Base-by-base conservation (phyloP, 2,888 invertebrate species). In the Noctua janthe region DNA sequence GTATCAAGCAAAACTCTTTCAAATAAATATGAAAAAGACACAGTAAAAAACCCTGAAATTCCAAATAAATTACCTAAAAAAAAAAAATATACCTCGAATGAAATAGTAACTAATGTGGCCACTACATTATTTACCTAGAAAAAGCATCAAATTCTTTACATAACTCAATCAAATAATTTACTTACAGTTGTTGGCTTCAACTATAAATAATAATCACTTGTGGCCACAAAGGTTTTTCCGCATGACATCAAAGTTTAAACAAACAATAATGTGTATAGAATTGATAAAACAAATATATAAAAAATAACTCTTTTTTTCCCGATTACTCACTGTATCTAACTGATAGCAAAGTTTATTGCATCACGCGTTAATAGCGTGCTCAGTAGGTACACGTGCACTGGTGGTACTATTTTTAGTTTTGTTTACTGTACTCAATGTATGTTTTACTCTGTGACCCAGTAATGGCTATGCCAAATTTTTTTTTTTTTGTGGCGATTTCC, bases 281-380 rank as follows among this genome's bases (percentile, higher is more conserved):
- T 77, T 77, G 76, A 77, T 78, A 81, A 78, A 75, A 80, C 74
- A 79, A 74, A 81, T 78, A 72, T 51, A 47, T 35, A 56, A 86
- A 76, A 76, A 75, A 51, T 39, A 13, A 59, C 35, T 39, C 10
- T 78, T 76, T 82, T 43, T 83, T 80, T 75, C 70, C 59, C 70
- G 86, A 88, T 90, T 90, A 85, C 71, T 85, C 85, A 86, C 67
- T 78, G 83, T 87, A 85, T 90, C 83, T 82, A 70, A 76, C 80
- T 81, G 90, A 90, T 88, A 88, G 87, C 80, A 47, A 71, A 79
- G 82, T 83, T 86, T 84, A 85, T 89, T 90, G 83, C 85, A 90
- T 82, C 90, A 90, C 80, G 89, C 84, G 83, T 79, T 79, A 67
- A 80, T 67, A 69, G 75, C 83, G 86, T 86, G 89, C 51, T 76